Percentiles rank a stretch among this genome's conserved stretches.
Conservation (phyloP, 1,140 invertebrate species). For the Camponotus vicinus region DNA sequence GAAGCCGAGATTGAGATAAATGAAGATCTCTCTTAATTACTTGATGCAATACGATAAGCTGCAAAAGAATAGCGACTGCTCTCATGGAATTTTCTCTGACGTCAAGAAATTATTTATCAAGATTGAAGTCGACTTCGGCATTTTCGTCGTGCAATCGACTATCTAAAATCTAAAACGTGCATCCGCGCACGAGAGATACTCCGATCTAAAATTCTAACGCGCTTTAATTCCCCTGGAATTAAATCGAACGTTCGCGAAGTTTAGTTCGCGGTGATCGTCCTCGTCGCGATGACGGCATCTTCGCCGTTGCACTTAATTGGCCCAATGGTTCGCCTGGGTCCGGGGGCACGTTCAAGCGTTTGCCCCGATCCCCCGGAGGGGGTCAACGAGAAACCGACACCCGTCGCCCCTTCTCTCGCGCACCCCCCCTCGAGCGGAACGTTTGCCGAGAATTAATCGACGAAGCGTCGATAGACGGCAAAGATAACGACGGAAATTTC, state of each 20-base stretch:
- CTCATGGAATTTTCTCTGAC: not conserved
- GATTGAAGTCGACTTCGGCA: not conserved
- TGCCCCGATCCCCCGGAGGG: conserved; percentile 69
- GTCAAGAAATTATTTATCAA: not conserved
- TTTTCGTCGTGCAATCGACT: too few species aligned
- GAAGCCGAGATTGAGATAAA: too few species aligned
- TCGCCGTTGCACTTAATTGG: conserved; percentile 62
- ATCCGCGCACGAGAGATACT: not conserved
- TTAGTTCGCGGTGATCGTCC: conserved; percentile 30
- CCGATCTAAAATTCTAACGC: not conserved
- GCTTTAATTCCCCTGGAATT: not conserved
- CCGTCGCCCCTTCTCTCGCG: not conserved
- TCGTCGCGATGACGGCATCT: conserved; percentile 29
- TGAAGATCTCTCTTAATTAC: not conserved
- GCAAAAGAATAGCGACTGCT: not conserved
- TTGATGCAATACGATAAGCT: not conserved
- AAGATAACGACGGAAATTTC: conserved; percentile 58
- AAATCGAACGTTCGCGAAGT: conserved; percentile 11
- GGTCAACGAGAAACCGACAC: conserved; percentile 61
- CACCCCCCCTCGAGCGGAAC: not conserved
- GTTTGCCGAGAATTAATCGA: conserved; percentile 57
- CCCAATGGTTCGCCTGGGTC: conserved; percentile 55
- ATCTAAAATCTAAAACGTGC: too few species aligned
- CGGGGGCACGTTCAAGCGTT: conserved; percentile 65
- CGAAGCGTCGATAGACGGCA: conserved; percentile 31